phyloP scores from a whole-genome alignment of 2,888 invertebrate genomes.

The Folsomia manolachei region DNA sequence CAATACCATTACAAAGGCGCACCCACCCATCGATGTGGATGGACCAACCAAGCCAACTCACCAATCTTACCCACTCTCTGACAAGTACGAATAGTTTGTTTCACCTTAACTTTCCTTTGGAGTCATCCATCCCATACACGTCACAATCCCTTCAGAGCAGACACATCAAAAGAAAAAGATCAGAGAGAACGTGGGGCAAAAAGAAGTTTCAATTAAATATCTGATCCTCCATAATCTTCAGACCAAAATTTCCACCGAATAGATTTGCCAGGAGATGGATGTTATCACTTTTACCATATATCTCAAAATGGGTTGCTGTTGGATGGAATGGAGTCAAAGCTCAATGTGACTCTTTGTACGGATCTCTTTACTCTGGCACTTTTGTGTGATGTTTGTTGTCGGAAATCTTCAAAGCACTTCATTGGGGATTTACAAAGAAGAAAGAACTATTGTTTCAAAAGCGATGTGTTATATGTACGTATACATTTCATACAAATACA shows the following conservation, averaged over 20 bases:
- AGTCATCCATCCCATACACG: neutral
- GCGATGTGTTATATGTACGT: constrained; percentile 6
- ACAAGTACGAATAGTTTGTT: neutral
- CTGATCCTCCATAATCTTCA: constrained; percentile 46
- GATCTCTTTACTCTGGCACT: constrained; percentile 10
- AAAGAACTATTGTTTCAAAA: constrained; percentile 26
- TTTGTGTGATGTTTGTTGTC: constrained; percentile 16
- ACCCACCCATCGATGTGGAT: too few species aligned
- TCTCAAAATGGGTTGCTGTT: too few species aligned
- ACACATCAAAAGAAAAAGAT: constrained; percentile 29
- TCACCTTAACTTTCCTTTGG: neutral
- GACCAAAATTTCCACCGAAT: constrained; percentile 38
- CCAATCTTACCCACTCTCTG: too few species aligned
- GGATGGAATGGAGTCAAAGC: constrained; percentile 10
- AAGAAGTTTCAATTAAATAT: constrained; percentile 49
- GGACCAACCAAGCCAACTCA: too few species aligned
- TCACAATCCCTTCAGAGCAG: constrained; percentile 9
- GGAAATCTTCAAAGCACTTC: constrained; percentile 21
- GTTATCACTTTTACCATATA: neutral
- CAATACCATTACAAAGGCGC: too few species aligned
- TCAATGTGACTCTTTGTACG: constrained; percentile 16
- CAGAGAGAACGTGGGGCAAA: constrained; percentile 38
- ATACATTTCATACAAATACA: neutral
- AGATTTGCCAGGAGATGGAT: constrained; percentile 25
- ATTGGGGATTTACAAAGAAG: constrained; percentile 12